phyloP scores from a whole-genome alignment of 2,888 invertebrate species.

The Coenonympha arcania region DNA sequence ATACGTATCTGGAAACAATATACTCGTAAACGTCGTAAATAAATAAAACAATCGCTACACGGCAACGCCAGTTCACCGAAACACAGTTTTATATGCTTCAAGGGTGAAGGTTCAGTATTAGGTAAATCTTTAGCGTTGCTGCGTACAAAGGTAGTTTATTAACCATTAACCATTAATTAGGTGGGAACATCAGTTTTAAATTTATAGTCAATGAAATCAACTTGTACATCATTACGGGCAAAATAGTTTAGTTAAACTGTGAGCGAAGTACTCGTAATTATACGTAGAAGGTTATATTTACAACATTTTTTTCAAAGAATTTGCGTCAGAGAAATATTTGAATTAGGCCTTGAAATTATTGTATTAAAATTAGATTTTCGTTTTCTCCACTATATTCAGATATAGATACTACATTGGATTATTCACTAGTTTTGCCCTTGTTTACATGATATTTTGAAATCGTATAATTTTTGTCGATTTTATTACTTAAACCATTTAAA shows the following conservation, averaged over 20 bases:
- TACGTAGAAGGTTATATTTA: neutral
- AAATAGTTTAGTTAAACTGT: too few species aligned
- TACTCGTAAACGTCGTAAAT: neutral
- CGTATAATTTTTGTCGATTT: neutral
- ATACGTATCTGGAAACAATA: neutral
- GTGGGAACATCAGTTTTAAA: neutral
- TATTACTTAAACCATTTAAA: too few species aligned
- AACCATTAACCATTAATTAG: neutral
- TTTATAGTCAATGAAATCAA: neutral
- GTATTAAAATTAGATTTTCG: neutral
- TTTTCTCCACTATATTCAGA: neutral
- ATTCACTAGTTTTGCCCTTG: neutral
- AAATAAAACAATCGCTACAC: neutral
- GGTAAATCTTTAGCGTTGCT: neutral
- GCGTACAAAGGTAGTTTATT: neutral
- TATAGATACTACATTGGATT: neutral
- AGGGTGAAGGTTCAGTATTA: neutral
- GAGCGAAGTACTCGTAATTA: too few species aligned
- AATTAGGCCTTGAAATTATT: neutral
- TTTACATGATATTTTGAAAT: neutral
- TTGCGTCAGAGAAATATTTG: neutral
- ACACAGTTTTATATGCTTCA: neutral
- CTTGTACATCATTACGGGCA: too few species aligned
- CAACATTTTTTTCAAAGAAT: neutral
- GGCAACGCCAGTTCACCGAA: neutral